A percentile compares a stretch with the other conserved stretches of the same genome.
phyloP scores from a whole-genome alignment of 2,113 vertebrate species.

The Festucalex cinctus region DNA sequence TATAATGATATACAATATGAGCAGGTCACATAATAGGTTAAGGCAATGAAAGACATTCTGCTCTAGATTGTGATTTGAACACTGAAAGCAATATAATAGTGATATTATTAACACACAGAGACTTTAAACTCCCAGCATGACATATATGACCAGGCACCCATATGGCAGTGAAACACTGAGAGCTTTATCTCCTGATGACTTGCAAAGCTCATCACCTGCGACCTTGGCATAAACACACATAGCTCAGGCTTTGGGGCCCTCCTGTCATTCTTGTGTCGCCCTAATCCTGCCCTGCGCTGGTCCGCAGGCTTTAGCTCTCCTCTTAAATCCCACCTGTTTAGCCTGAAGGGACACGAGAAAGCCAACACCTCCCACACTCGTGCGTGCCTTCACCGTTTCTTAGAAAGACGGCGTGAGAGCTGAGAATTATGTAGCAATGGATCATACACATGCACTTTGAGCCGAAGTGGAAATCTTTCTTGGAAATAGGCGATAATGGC shows the following conservation, averaged over 20 bases:
- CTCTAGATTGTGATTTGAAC: neutral
- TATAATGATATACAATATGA: too few species aligned
- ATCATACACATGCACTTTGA: slow-evolving; percentile 21
- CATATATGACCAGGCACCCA: slow-evolving; percentile 28
- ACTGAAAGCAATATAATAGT: neutral
- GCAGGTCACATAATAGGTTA: too few species aligned
- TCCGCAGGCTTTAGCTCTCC: slow-evolving; percentile 26
- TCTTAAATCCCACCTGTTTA: slow-evolving; percentile 62
- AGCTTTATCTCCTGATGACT: slow-evolving; percentile 39
- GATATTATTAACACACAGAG: slow-evolving; percentile 3
- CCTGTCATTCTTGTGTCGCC: slow-evolving; percentile 7
- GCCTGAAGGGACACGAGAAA: slow-evolving; percentile 37
- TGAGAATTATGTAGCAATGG: slow-evolving; percentile 33
- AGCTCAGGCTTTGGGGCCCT: slow-evolving; percentile 31
- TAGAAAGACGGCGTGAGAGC: slow-evolving; percentile 41
- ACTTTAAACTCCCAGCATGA: slow-evolving; percentile 13
- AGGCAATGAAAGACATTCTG: neutral
- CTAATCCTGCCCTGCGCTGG: slow-evolving; percentile 30
- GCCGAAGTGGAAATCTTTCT: slow-evolving; percentile 54
- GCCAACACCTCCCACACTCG: slow-evolving; percentile 31
- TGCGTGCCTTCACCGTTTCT: slow-evolving; percentile 36
- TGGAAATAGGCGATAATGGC: slow-evolving; percentile 37
- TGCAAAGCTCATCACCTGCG: slow-evolving; percentile 44
- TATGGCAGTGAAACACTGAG: slow-evolving; percentile 31
- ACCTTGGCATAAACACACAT: slow-evolving; percentile 35